These are phyloP conservation scores for Diabrotica undecimpunctata DNA, from an alignment of 1,140 invertebrate species.

Conservation along the genomic window DNA sequence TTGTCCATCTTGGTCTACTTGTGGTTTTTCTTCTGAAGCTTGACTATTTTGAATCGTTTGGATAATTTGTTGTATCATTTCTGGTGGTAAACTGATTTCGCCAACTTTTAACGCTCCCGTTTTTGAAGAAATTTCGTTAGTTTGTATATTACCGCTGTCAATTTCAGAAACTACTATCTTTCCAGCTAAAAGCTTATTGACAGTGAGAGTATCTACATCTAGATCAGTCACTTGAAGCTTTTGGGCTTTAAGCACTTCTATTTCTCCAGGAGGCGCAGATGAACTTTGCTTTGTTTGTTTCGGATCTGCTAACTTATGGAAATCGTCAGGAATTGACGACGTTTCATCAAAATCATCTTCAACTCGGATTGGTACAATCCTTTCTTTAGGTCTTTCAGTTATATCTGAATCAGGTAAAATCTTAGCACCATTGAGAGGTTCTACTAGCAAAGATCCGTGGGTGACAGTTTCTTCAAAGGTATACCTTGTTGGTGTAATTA, in stretches of 20 bases:
- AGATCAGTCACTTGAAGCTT: conserved; percentile 66
- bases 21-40: neutral
- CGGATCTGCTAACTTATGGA: conserved; percentile 33
- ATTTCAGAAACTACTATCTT: conserved; percentile 77
- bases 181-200: conserved; percentile 70
- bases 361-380: conserved; percentile 27
- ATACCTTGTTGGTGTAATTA: conserved; percentile 49
- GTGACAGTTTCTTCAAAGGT: conserved; percentile 43
- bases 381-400: conserved; percentile 20
- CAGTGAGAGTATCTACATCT: conserved; percentile 71
- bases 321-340: conserved; percentile 42
- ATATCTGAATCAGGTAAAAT: conserved; percentile 33
- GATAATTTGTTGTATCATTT: conserved; percentile 60
- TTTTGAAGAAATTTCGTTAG: conserved; percentile 63
- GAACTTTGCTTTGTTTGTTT: conserved; percentile 8
- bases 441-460: conserved; percentile 42
- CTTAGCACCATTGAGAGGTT: conserved; percentile 36
- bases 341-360: conserved; percentile 36
- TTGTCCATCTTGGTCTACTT: conserved; percentile 25
- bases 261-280: conserved; percentile 26
- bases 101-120: conserved; percentile 59
- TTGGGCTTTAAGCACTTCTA: conserved; percentile 51
- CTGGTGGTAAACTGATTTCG: conserved; percentile 61
- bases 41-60: conserved; percentile 29
- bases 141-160: conserved; percentile 65